Evolutionary conservation across 2,888 invertebrate genomes (phyloP).

Genomic region (Xylocampa areola): DNA sequence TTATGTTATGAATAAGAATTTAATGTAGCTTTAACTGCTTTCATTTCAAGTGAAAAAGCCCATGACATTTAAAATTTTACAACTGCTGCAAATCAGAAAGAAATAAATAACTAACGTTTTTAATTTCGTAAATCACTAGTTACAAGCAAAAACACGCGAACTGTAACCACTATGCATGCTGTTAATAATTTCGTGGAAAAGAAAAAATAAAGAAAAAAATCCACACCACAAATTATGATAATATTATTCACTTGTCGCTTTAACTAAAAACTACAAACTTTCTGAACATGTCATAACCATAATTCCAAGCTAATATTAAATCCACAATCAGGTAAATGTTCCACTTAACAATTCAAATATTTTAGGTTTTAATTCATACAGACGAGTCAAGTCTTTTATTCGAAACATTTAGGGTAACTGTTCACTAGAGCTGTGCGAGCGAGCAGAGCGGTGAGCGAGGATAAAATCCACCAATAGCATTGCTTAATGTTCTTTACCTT

Average conservation of each 20-base stretch:
- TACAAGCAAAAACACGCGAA: neutral
- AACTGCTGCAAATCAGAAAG: no score
- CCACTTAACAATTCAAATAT: constrained; percentile 14
- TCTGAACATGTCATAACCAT: constrained; percentile 5
- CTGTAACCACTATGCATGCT: neutral
- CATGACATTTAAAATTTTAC: no score
- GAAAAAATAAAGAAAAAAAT: neutral
- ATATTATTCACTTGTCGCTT: constrained; percentile 20
- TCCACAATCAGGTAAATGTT: constrained; percentile 15
- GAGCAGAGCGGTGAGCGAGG: no score
- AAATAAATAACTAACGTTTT: no score
- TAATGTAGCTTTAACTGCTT: no score
- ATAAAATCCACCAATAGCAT: no score
- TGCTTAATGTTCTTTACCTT: no score
- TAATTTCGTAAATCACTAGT: no score
- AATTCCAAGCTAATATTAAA: constrained; percentile 14
- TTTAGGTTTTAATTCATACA: constrained; percentile 10
- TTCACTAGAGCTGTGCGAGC: no score
- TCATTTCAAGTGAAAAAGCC: no score
- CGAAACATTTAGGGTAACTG: neutral
- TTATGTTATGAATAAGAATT: no score
- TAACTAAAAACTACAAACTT: constrained; percentile 10
- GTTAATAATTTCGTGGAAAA: neutral
- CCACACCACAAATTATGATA: neutral
- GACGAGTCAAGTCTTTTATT: constrained; percentile 10